Evolutionary conservation across 2,113 vertebrate genomes (phyloP), one percentile per base, ranked within the genome.

Genomic region (Sorex fumeus): DNA sequence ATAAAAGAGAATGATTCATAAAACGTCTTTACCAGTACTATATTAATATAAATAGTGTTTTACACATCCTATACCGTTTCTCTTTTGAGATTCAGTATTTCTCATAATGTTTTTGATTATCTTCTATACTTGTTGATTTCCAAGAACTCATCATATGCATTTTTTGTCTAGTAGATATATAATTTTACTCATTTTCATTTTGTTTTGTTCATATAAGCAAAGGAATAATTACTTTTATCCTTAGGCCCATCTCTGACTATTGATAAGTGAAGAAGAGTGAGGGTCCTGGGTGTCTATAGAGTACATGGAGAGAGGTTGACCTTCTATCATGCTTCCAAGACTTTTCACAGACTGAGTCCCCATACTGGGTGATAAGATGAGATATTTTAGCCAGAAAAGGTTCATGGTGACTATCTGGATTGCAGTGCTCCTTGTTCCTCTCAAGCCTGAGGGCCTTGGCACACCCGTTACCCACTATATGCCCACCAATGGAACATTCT

Each of bases 171-270:
- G 43, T 32, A 70, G 87, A 0, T 76, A 90, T 10, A 74, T 90
- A 94, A 84, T 92, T 96, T 95, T 92, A 96, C 84, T 53, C 84
- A 84, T 94, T 77, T 95, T 27, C 91, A 83, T 27, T 76, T 96
- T 96, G 80, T 96, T 92, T 30, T 53, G 28, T 81, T 95, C 18
- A 78, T 75, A 16, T 91, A 93, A 80, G 79, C 47, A 76, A 23
- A 91, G 0, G 0, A 28, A 47, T 83, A 34, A 25, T 50, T 30
- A 15, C 82, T 75, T 25, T 82, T 90, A 19, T 62, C 70, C 69
- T 91, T 64, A 12, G 88, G 3, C 15, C 40, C 67, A 34, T 87
- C 28, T 91, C 67, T 47, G 34, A 80, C 15, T 81, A 2, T 21
- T 86, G 70, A n/a, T 74, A 71, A 72, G 60, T 50, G 64, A 82